phyloP scores from a whole-genome alignment of 2,888 invertebrate genomes.

The Nowickia ferox region DNA sequence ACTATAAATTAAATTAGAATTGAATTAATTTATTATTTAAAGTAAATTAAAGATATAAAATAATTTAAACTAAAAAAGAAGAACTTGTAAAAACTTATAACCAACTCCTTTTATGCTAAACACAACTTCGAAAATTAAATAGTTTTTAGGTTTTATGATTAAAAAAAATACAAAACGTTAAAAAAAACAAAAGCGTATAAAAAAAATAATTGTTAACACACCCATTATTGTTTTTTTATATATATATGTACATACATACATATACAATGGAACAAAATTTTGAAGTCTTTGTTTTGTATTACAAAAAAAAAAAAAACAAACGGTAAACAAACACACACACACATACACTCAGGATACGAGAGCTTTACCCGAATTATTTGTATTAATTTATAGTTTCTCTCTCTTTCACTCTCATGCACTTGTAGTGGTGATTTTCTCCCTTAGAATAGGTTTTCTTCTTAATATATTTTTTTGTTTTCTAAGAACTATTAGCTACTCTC shows the following conservation, averaged over 20 bases:
- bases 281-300: conserved; percentile 31
- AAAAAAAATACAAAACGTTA: conserved; percentile 6
- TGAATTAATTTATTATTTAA: conserved; percentile 45
- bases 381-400: no score
- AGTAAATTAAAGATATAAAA: neutral
- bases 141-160: conserved; percentile 49
- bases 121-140: conserved; percentile 39
- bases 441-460: no score
- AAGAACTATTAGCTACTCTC: no score
- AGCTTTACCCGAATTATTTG: neutral
- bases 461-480: no score
- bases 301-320: conserved; percentile 17
- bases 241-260: neutral
- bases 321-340: no score
- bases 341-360: neutral
- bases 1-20: conserved; percentile 32
- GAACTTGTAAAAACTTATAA: conserved; percentile 52
- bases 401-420: no score
- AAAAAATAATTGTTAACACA: conserved; percentile 31
- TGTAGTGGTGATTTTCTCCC: no score
- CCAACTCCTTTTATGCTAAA: conserved; percentile 11
- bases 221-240: no score
- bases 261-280: neutral
- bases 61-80: conserved; percentile 14
- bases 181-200: conserved; percentile 42